Evolutionary conservation across 2,888 invertebrate genomes (phyloP).

Genomic region (Psylliodes chrysocephalus): DNA sequence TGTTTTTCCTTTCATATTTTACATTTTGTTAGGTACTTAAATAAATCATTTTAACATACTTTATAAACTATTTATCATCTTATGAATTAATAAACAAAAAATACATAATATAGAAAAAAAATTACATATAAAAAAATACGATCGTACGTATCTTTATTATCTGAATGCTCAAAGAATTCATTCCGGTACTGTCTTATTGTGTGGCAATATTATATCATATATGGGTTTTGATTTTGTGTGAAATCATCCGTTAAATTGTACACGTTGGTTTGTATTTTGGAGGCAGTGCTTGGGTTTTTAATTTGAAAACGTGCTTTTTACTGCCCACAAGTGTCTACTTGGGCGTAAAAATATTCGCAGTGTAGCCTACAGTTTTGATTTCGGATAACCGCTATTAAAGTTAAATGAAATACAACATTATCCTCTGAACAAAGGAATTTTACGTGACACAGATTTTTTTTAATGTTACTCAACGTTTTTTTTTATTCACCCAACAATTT

Average conservation of each 20-base stretch:
- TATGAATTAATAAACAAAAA: no score
- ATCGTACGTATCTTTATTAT: background rate
- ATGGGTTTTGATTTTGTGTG: conserved; percentile 11
- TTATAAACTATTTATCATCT: no score
- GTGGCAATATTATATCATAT: conserved; percentile 1
- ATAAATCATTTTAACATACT: no score
- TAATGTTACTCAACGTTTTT: no score
- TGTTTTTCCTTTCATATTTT: no score
- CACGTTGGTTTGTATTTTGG: background rate
- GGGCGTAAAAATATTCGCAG: background rate
- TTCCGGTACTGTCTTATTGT: background rate
- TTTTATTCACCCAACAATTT: no score
- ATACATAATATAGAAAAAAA: no score
- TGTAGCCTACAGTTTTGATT: background rate
- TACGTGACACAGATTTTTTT: background rate
- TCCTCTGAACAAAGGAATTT: background rate
- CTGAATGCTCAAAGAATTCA: background rate
- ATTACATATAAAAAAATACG: no score
- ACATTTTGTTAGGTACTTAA: no score
- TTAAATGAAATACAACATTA: background rate
- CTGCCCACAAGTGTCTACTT: background rate
- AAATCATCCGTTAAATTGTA: conserved; percentile 21
- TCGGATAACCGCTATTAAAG: background rate
- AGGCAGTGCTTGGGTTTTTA: conserved; percentile 4
- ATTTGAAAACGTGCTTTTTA: conserved; percentile 12